These are phyloP conservation scores for Melanostigma gelatinosum DNA, from an alignment of 2,113 vertebrate species.

Conservation along the genomic window DNA sequence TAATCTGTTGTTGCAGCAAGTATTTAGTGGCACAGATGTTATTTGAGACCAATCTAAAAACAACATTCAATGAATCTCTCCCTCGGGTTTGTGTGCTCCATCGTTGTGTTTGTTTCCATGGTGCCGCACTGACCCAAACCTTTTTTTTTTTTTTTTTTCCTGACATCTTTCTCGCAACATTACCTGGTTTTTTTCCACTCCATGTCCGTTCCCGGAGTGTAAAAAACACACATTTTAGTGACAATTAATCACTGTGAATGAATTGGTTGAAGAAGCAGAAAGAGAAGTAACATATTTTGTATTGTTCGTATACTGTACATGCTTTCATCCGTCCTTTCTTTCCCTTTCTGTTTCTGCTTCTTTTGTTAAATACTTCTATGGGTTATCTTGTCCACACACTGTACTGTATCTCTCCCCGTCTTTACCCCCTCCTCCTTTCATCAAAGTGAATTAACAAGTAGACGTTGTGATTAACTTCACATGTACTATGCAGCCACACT, in stretches of 20 bases:
- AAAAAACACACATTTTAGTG: not conserved
- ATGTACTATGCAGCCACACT: slow-evolving; percentile 56
- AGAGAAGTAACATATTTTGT: not conserved
- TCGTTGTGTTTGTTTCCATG: not conserved
- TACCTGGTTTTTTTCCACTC: not conserved
- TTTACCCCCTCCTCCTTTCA: slow-evolving; percentile 5
- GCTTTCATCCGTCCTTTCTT: not conserved
- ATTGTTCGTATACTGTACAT: not conserved
- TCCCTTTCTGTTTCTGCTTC: not conserved
- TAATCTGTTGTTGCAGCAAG: too few species aligned
- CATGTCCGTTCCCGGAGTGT: not conserved
- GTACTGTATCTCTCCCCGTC: slow-evolving; percentile 24
- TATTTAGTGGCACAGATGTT: too few species aligned
- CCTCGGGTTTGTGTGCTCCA: too few species aligned
- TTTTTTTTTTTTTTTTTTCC: too few species aligned
- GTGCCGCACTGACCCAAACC: not conserved
- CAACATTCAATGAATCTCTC: too few species aligned
- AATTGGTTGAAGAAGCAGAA: not conserved
- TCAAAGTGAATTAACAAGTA: slow-evolving; percentile 72
- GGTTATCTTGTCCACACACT: slow-evolving; percentile 34
- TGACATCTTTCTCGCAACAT: too few species aligned
- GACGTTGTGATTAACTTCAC: slow-evolving; percentile 67
- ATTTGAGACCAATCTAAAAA: too few species aligned
- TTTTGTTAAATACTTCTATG: not conserved
- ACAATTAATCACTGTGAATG: not conserved